Base-by-base conservation (phyloP, 2,113 vertebrate genomes). In the Rhadina sibilatrix region DNA sequence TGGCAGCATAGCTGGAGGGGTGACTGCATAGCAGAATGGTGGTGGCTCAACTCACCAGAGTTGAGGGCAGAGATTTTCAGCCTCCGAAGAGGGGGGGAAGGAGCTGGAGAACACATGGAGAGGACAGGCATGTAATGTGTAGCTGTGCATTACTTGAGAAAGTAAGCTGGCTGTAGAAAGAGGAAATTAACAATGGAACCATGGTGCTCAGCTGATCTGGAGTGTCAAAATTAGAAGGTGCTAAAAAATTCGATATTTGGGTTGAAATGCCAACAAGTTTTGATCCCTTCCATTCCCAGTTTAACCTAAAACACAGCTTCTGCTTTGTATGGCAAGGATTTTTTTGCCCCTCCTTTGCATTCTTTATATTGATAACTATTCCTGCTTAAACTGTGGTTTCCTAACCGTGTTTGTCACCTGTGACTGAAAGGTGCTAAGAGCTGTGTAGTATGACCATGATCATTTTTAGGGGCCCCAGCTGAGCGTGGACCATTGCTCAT, bases 401-500 rank as follows among this genome's bases (percentile, higher is more conserved):
- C 35, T 65, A 13, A 21, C 20, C 28, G 17, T 31, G 20, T 75
- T 78, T 87, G 23, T 81, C 42, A 54, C 20, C 50, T 81, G 3
- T 37, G 53, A 75, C 74, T 57, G 64, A 63, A 86, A 76, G 57
- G 21, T 25, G 22, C 3, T 46, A 74, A 59, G 20, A 83, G 22
- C 9, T 47, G 6, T 20, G 15, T 54, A 30, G 27, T 12, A 8
- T 9, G 22, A 23, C 75, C 15, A 0, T 5, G 44, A 6, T 53
- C 6, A 1, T 28, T 86, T 16, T 3, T 12, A 28, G 42, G n/a
- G 59, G 2, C 38, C 33, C 40, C 20, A 38, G 16, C 15, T 85
- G 54, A 57, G 42, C 8, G 0, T 3, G 33, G 23, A 5, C 47
- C 30, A 16, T 79, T 2, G 3, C 44, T 83, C 12, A 8, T 3